These are phyloP conservation scores for Agrypnia vestita DNA, from an alignment of 1,140 invertebrate species.

Conservation along the genomic window DNA sequence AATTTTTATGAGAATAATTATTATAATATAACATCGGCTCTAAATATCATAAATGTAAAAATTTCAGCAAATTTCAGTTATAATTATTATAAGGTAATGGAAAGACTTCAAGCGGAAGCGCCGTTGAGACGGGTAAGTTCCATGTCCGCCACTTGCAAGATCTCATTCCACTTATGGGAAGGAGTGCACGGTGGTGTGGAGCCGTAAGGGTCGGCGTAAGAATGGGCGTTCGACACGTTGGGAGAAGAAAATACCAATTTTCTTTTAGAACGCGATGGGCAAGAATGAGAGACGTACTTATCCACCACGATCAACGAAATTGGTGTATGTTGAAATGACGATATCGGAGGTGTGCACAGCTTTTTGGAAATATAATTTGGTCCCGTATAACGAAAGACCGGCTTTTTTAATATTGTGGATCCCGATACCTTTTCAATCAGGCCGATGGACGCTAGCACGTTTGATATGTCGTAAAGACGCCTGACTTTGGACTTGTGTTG, in stretches of 20 bases:
- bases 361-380: conserved; percentile 65
- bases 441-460: conserved; percentile 81
- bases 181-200: conserved; percentile 68
- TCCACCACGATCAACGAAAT: conserved; percentile 63
- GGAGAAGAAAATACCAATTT: conserved; percentile 71
- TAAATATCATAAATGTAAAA: conserved; percentile 11
- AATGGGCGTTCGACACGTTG: conserved; percentile 61
- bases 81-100: conserved; percentile 33
- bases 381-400: conserved; percentile 80
- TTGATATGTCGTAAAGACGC: conserved; percentile 83
- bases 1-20: no score
- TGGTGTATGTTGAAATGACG: conserved; percentile 65
- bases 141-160: conserved; percentile 71
- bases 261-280: conserved; percentile 68
- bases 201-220: conserved; percentile 56
- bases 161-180: conserved; percentile 72
- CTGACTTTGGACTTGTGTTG: conserved; percentile 79
- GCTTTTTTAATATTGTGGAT: conserved; percentile 76
- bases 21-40: no score
- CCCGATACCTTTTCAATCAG: conserved; percentile 79
- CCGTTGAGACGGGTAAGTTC: conserved; percentile 71
- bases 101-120: conserved; percentile 51
- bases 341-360: conserved; percentile 20
- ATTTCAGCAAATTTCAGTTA: background rate
- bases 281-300: conserved; percentile 65